phyloP scores from a whole-genome alignment of 2,797 vertebrate species.

The Ispidina picta region DNA sequence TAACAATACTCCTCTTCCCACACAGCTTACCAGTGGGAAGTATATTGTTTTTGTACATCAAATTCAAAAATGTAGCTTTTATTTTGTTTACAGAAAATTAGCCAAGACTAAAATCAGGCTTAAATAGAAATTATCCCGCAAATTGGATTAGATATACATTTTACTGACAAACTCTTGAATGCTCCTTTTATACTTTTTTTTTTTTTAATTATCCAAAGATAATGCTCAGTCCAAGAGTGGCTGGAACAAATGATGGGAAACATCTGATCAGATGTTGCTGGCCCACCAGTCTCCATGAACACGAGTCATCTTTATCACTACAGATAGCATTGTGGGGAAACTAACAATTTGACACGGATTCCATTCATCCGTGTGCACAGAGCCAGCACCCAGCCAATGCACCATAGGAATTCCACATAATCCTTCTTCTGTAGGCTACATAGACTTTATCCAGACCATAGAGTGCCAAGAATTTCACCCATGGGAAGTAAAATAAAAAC shows the following conservation, averaged over 20 bases:
- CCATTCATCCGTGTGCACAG: conserved; percentile 17
- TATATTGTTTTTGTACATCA: neutral
- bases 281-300: conserved; percentile 16
- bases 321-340: conserved; percentile 14
- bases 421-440: conserved; percentile 7
- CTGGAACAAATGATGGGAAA: conserved; percentile 55
- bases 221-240: neutral
- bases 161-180: neutral
- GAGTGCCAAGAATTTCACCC: conserved; percentile 38
- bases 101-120: neutral
- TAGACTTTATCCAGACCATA: conserved; percentile 1
- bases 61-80: conserved; percentile 4
- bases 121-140: conserved; percentile 26
- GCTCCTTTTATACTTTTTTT: neutral
- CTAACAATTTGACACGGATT: conserved; percentile 53
- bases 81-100: conserved; percentile 43
- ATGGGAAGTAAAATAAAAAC: conserved; percentile 57
- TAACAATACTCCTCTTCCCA: conserved; percentile 13
- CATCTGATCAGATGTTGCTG: conserved; percentile 29
- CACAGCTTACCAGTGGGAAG: conserved; percentile 17
- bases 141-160: conserved; percentile 37
- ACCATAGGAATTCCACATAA: conserved; percentile 5
- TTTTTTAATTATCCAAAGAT: neutral
- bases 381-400: conserved; percentile 13
- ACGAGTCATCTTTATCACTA: conserved; percentile 25